phyloP scores from a whole-genome alignment of 2,113 vertebrate species.

The Ramphastos sulfuratus region DNA sequence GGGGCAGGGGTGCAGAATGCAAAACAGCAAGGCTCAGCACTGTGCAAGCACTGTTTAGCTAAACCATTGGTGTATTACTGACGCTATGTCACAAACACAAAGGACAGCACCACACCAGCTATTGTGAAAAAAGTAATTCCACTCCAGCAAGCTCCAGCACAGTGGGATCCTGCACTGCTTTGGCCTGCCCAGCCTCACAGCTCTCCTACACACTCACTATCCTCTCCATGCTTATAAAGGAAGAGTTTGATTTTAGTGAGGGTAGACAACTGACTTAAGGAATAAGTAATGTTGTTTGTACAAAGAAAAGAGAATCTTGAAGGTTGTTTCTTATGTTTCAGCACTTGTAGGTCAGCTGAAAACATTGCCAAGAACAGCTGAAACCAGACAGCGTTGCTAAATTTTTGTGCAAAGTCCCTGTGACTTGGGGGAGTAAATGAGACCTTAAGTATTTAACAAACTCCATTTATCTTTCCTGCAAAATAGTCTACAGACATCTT shows the following conservation, averaged over 20 bases:
- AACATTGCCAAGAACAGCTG: background rate
- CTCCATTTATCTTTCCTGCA: background rate
- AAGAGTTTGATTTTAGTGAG: background rate
- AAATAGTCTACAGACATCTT: background rate
- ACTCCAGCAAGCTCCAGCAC: background rate
- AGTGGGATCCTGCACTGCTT: background rate
- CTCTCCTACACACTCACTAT: background rate
- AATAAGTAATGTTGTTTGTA: background rate
- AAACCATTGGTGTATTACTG: background rate
- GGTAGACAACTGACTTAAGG: background rate
- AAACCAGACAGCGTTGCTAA: background rate
- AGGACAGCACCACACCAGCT: background rate
- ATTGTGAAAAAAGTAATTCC: background rate
- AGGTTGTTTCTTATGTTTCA: slow-evolving; percentile 22
- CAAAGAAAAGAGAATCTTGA: background rate
- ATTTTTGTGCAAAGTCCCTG: background rate
- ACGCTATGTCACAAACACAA: background rate
- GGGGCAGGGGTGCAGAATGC: background rate
- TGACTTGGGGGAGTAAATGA: background rate
- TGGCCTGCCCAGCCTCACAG: background rate
- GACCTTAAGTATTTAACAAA: background rate
- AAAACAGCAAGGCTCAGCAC: background rate
- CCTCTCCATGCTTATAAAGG: background rate
- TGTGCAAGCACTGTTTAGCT: background rate
- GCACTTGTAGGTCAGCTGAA: slow-evolving; percentile 6